Percentiles rank a stretch among this genome's conserved stretches.
phyloP scores from a whole-genome alignment of 2,888 invertebrate genomes.

The Acronicta aceris region DNA sequence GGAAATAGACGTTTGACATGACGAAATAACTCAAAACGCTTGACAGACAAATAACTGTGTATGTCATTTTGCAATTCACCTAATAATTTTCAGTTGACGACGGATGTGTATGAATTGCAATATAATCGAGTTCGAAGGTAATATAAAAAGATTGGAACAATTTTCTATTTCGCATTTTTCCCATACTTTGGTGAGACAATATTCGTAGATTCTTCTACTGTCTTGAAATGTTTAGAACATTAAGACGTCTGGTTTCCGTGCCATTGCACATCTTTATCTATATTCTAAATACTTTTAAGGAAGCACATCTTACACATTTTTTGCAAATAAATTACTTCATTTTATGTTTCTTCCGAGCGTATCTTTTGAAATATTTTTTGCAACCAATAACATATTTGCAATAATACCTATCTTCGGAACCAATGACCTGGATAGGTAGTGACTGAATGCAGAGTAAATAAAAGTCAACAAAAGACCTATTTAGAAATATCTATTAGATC shows the following conservation, averaged over 20 bases:
- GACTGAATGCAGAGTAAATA: slow-evolving; percentile 10
- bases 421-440: slow-evolving; percentile 27
- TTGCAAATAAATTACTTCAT: not conserved
- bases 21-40: slow-evolving; percentile 65
- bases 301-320: not conserved
- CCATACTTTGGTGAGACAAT: slow-evolving; percentile 29
- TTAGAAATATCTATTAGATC: slow-evolving; percentile 32
- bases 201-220: slow-evolving; percentile 20
- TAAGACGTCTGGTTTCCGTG: not conserved
- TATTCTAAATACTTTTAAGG: not conserved
- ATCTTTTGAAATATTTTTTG: slow-evolving; percentile 1
- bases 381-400: slow-evolving; percentile 4
- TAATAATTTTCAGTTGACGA: slow-evolving; percentile 64
- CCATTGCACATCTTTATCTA: not conserved
- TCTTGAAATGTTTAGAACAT: not conserved
- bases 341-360: slow-evolving; percentile 10
- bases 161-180: slow-evolving; percentile 24
- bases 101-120: slow-evolving; percentile 39
- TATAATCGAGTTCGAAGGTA: slow-evolving; percentile 23
- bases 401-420: slow-evolving; percentile 14
- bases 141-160: slow-evolving; percentile 27
- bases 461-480: slow-evolving; percentile 29
- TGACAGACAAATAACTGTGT: slow-evolving; percentile 60
- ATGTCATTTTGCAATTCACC: slow-evolving; percentile 57
- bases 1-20: slow-evolving; percentile 71